Evolutionary conservation across 2,888 invertebrate genomes (phyloP), one percentile per base, ranked within the genome.

Genomic region (Agriopis leucophaearia): DNA sequence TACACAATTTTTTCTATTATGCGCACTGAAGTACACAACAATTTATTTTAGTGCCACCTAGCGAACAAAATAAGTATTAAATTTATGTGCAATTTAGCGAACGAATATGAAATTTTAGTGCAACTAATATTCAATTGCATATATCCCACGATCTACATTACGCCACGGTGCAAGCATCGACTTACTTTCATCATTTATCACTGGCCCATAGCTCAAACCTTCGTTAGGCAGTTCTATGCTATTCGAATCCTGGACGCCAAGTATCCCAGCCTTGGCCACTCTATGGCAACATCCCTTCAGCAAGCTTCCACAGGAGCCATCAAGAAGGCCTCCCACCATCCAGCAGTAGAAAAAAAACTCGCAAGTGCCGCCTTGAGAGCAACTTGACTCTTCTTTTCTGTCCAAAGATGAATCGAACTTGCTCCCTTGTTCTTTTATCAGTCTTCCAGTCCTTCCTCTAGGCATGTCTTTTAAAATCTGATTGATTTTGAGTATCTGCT

Each of bases 261-360:
- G 91, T 9, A 92, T 81, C 67, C 96, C 95, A 70, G 95, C 94
- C 84, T 96, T 96, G 13, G 96, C 95, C 67, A 95, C 95, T 89
- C 97, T 96, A 86, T 97, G 97, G 90, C 98, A 98, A 95, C 98
- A 98, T 75, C 97, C 97, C 86, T 96, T 97, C 78, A 98, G 94
- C 75, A 98, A 94, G 73, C 97, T 96, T 77, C 96, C 96, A 89
- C 98, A 98, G 74, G 97, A 96, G 75, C 97, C 97, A 82, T 98
- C 97, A 83, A 98, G 94, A 67, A 97, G 94, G 69, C 98, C 98
- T 78, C 97, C 97, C 70, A 97, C 95, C 95, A 98, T 96, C 98
- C 98, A 98, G 93, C 98, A 98, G 90, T 97, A 96, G 83, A 98
- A 95, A 95, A 98, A 98, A 94, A 98, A 98, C 90, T 98, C 98